Evolutionary conservation across 2,888 invertebrate species (phyloP).

Genomic region (Dexiosoma caninum): DNA sequence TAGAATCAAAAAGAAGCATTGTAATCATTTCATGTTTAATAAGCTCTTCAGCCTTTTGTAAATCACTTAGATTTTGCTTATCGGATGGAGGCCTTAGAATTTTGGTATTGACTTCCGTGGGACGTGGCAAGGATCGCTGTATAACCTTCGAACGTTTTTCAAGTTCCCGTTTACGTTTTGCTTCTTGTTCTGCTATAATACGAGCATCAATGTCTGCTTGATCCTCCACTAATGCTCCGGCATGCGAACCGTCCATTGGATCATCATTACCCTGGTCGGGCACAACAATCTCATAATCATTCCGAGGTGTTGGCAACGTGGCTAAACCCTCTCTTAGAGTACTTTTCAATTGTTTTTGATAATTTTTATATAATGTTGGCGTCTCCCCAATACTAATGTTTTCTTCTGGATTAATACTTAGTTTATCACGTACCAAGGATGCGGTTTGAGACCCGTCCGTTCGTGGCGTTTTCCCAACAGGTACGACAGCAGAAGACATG

Average conservation of each 20-base stretch:
- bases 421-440: conserved; percentile 92
- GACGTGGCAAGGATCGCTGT: conserved; percentile 90
- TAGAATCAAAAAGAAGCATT: conserved; percentile 94
- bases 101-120: conserved; percentile 89
- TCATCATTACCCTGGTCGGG: conserved; percentile 87
- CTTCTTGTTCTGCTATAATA: conserved; percentile 83
- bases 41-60: conserved; percentile 96
- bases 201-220: conserved; percentile 91
- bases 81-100: conserved; percentile 87
- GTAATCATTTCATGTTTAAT: conserved; percentile 97
- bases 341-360: conserved; percentile 86
- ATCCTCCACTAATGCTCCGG: conserved; percentile 84
- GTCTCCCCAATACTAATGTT: conserved; percentile 84
- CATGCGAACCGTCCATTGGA: conserved; percentile 75
- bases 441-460: conserved; percentile 79
- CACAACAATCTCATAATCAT: conserved; percentile 99
- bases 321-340: conserved; percentile 88
- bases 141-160: conserved; percentile 90
- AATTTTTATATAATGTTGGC: conserved; percentile 82
- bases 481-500: conserved; percentile 79
- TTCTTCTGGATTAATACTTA: conserved; percentile 96
- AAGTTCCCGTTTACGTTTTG: conserved; percentile 80
- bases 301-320: conserved; percentile 91
- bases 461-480: conserved; percentile 71
- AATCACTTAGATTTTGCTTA: conserved; percentile 87